Evolutionary conservation across 37 sponge, comb jelly and placozoan species (phyloP).

Genomic region (Diacarnus erythraeanus): DNA sequence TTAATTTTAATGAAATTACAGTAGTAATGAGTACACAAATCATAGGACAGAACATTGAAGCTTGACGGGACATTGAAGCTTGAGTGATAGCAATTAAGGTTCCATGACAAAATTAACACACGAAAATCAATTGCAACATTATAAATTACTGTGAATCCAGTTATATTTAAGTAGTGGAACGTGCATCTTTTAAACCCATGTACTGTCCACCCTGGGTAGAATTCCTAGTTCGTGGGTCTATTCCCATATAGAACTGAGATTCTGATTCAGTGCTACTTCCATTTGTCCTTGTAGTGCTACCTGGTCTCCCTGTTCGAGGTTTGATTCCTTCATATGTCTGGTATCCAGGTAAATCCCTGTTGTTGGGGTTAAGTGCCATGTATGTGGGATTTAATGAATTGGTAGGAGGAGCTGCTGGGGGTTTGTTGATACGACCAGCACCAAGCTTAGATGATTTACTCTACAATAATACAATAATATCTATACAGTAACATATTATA

Average conservation of each 20-base stretch:
- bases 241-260: constrained; percentile 24
- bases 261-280: background rate
- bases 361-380: constrained; percentile 12
- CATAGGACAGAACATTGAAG: too few species aligned
- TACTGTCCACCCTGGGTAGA: background rate
- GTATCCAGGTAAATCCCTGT: background rate
- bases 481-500: background rate
- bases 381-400: background rate
- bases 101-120: too few species aligned
- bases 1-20: too few species aligned
- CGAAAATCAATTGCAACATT: too few species aligned
- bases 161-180: too few species aligned
- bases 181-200: constrained; percentile 26
- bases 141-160: too few species aligned
- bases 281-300: background rate
- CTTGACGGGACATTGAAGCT: too few species aligned
- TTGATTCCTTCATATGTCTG: background rate
- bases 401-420: background rate
- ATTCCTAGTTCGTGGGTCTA: constrained; percentile 14
- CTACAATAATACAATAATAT: background rate
- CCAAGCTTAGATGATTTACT: background rate
- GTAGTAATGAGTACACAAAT: too few species aligned
- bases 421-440: background rate
- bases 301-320: background rate
- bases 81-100: too few species aligned